Percentiles rank a stretch among this genome's conserved stretches.
Conservation (phyloP, 2,113 vertebrate genomes). For the Narcine bancroftii region DNA sequence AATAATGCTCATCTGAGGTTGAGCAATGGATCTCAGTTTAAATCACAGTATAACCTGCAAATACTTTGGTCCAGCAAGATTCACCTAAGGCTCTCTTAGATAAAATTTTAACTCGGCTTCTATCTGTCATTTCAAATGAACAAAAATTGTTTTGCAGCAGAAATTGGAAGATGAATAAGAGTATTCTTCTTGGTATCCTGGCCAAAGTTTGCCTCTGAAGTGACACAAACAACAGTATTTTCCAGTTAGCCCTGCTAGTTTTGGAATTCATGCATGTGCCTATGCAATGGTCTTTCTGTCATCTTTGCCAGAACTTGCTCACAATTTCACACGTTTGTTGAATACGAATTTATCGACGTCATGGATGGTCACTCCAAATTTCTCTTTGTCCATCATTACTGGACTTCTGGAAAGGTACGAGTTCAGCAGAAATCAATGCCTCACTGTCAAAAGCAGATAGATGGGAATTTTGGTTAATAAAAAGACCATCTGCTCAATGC, state of each 20-base stretch:
- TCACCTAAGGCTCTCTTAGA: neutral
- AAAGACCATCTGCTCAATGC: neutral
- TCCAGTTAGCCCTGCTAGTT: no score
- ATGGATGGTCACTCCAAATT: neutral
- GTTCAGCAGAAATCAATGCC: neutral
- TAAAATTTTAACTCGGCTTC: neutral
- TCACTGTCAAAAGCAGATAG: neutral
- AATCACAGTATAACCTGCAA: neutral
- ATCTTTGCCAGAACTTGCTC: neutral
- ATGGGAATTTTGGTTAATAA: neutral
- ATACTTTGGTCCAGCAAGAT: neutral
- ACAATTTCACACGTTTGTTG: neutral
- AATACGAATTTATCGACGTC: neutral
- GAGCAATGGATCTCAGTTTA: neutral
- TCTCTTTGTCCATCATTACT: neutral
- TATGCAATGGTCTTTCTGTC: neutral
- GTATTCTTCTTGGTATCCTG: no score
- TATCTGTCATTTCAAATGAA: neutral
- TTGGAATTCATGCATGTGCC: no score
- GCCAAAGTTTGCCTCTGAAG: neutral
- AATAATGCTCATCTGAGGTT: no score
- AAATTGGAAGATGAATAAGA: neutral
- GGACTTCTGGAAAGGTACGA: neutral
- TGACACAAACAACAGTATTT: neutral
- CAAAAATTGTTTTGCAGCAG: neutral